Percentiles rank a stretch among this genome's conserved stretches.
Evolutionary conservation across 23 tunicate species (phyloP).

Genomic region (Botrylloides violaceus): DNA sequence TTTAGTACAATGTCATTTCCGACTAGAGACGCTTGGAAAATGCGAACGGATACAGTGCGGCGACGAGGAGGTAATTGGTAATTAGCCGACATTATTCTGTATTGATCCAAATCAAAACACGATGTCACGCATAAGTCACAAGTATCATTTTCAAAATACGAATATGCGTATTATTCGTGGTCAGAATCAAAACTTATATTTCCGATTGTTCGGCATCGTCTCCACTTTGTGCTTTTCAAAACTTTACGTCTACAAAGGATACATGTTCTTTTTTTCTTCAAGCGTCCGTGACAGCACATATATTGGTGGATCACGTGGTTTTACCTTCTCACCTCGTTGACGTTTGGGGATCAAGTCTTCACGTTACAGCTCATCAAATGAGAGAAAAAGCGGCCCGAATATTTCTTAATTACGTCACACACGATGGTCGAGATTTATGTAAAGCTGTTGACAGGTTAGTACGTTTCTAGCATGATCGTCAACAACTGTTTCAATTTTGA

Average conservation of each 20-base stretch:
- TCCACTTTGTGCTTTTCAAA: too few relatives aligned
- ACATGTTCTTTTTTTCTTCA: not conserved
- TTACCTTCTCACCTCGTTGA: constrained; percentile 61
- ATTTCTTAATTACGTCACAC: constrained; percentile 54
- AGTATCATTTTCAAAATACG: too few relatives aligned
- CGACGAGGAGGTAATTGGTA: constrained; percentile 74
- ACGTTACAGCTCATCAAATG: constrained; percentile 63
- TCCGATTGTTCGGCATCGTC: too few relatives aligned
- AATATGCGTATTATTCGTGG: too few relatives aligned
- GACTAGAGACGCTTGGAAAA: constrained; percentile 83
- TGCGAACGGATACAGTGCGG: constrained; percentile 73
- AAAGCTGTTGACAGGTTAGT: constrained; percentile 69
- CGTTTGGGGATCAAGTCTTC: constrained; percentile 79
- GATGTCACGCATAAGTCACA: too few relatives aligned
- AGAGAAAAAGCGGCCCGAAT: constrained; percentile 76
- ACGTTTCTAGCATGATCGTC: not conserved
- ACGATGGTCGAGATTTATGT: constrained; percentile 53
- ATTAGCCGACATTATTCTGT: too few relatives aligned
- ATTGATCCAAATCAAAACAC: too few relatives aligned
- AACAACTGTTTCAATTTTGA: not conserved
- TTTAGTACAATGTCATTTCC: constrained; percentile 70
- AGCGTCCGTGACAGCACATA: constrained; percentile 56
- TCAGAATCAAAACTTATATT: too few relatives aligned
- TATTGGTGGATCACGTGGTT: constrained; percentile 62
- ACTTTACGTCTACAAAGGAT: too few relatives aligned